phyloP scores from a whole-genome alignment of 2,113 vertebrate species.

The Pangasianodon hypophthalmus region DNA sequence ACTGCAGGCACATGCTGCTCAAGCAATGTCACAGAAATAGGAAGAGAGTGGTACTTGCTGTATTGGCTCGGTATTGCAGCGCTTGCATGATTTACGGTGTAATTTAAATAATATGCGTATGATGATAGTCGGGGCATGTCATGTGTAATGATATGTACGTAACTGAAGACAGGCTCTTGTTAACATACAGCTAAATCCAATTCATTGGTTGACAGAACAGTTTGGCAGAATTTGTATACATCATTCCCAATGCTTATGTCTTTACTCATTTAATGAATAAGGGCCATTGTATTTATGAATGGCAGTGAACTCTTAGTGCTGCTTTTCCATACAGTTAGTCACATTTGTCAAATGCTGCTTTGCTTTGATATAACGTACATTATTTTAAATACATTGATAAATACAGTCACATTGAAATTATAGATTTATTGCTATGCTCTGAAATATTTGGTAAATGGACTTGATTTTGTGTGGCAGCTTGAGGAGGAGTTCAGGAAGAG shows the following conservation, averaged over 20 bases:
- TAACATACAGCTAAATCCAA: not conserved
- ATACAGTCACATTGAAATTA: not conserved
- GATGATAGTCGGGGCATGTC: not conserved
- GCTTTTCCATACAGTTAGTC: not conserved
- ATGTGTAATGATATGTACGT: not conserved
- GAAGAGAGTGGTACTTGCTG: not conserved
- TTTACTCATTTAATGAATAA: not conserved
- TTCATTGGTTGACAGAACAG: not conserved
- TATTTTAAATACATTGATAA: not conserved
- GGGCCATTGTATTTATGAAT: not conserved
- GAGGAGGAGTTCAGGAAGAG: slow-evolving; percentile 76
- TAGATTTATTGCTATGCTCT: not conserved
- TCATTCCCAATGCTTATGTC: not conserved
- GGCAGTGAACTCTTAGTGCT: not conserved
- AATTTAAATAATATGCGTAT: not conserved
- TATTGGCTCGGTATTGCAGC: not conserved
- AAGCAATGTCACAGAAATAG: not conserved
- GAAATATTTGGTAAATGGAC: not conserved
- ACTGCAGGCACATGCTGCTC: not conserved
- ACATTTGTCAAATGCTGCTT: not conserved
- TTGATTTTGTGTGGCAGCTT: slow-evolving; percentile 68
- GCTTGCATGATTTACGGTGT: not conserved
- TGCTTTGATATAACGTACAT: not conserved
- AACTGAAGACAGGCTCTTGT: not conserved
- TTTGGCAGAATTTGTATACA: not conserved